phyloP scores from a whole-genome alignment of 2,113 vertebrate genomes.

The Apeltes quadracus region DNA sequence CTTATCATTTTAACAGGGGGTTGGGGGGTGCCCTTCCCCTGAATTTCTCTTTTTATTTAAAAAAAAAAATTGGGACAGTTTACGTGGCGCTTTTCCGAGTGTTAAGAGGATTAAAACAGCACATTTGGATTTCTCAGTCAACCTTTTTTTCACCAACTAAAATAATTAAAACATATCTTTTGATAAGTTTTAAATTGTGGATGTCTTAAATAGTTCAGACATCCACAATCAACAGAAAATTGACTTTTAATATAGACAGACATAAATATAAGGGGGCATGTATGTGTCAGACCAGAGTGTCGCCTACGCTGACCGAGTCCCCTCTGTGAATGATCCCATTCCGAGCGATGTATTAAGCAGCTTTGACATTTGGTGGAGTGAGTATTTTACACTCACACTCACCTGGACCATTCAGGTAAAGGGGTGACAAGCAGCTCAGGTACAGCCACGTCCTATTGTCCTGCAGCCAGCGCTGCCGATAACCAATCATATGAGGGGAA shows the following conservation, averaged over 20 bases:
- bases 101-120: too few relatives aligned
- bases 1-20: too few relatives aligned
- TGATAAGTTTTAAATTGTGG: too few relatives aligned
- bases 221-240: background rate
- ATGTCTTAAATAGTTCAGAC: background rate
- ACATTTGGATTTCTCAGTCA: too few relatives aligned
- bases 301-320: conserved; percentile 2
- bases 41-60: too few relatives aligned
- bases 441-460: conserved; percentile 82
- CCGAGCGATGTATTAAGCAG: conserved; percentile 13
- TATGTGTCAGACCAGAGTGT: background rate
- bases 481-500: conserved; percentile 77
- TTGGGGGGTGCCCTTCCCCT: too few relatives aligned
- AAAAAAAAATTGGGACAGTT: too few relatives aligned
- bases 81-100: too few relatives aligned
- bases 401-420: conserved; percentile 75
- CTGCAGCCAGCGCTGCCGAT: conserved; percentile 80
- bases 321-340: conserved; percentile 7
- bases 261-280: background rate
- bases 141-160: too few relatives aligned
- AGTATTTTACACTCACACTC: conserved; percentile 68
- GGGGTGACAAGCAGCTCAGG: conserved; percentile 79
- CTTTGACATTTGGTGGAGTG: conserved; percentile 46
- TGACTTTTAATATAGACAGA: background rate
- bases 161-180: too few relatives aligned